These are phyloP conservation scores for Drosophila aff. DNA, from an alignment of 1,140 invertebrate genomes.

Conservation along the genomic window DNA sequence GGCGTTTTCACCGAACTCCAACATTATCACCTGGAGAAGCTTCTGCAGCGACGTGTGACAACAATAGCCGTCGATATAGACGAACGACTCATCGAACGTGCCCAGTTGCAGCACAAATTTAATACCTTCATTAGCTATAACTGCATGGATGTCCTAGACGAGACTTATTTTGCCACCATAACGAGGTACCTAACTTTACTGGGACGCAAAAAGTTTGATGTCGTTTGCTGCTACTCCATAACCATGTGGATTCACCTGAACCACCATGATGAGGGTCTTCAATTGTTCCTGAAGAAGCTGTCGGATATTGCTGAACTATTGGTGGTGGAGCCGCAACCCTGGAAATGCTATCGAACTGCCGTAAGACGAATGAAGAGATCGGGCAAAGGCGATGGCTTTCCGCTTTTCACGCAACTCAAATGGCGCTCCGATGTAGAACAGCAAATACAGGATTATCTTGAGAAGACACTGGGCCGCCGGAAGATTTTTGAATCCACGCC, in stretches of 20 bases:
- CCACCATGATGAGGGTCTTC: slow-evolving; percentile 90
- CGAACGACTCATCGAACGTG: slow-evolving; percentile 88
- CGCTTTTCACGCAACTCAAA: slow-evolving; percentile 86
- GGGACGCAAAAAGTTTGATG: slow-evolving; percentile 87
- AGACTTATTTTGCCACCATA: slow-evolving; percentile 82
- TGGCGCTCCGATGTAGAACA: slow-evolving; percentile 87
- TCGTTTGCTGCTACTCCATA: slow-evolving; percentile 92
- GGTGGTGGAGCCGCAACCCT: slow-evolving; percentile 92
- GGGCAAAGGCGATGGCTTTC: slow-evolving; percentile 86
- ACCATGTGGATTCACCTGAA: slow-evolving; percentile 96
- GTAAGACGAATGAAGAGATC: slow-evolving; percentile 89
- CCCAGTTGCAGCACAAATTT: slow-evolving; percentile 86
- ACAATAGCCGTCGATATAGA: slow-evolving; percentile 92
- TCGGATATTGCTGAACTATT: slow-evolving; percentile 86
- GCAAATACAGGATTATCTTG: slow-evolving; percentile 88
- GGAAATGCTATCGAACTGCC: slow-evolving; percentile 92
- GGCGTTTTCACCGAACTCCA: slow-evolving; percentile 89
- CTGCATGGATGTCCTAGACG: slow-evolving; percentile 88
- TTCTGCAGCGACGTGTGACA: slow-evolving; percentile 81
- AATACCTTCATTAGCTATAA: slow-evolving; percentile 86
- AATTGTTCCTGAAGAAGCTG: slow-evolving; percentile 87
- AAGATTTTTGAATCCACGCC: slow-evolving; percentile 87
- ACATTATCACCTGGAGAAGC: slow-evolving; percentile 47
- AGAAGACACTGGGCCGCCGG: slow-evolving; percentile 85
- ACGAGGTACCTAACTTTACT: slow-evolving; percentile 85